Evolutionary conservation across 2,888 invertebrate genomes (phyloP), one percentile per base, ranked within the genome.

Genomic region (Frankliniella fusca): DNA sequence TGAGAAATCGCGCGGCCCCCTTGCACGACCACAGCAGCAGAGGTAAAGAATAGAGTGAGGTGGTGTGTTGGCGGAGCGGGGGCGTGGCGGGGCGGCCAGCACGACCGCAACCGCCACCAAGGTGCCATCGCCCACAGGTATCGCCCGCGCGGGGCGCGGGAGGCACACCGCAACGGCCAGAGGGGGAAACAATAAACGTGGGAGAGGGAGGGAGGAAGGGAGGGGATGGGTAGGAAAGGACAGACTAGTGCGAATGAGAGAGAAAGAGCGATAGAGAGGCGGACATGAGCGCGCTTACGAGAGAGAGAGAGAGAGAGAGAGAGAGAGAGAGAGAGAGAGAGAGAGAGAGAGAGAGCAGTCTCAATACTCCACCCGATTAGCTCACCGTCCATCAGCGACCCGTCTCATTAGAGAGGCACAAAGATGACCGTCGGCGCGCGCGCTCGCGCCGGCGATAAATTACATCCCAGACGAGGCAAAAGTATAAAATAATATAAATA

Each of bases 361-460:
- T 38, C 38, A 38, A 38, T 38, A 38, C 38, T 38, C 38, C 5
- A n/a, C n/a, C 54, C 54, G 15, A 54, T 18, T 8, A 3, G 54
- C 54, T 9, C 70, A 27, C 27, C 70, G 27, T 76, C 27, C 27
- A 76, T 76, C 70, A 76, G 27, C 10, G 11, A 10, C 7, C 38
- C 38, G 61, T 23, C 70, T 76, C 70, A 76, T 76, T 76, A 76
- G 70, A 76, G 54, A 54, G 27, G 61, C 18, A 61, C 70, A 12
- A 70, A 76, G 70, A 76, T 27, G 70, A 27, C 70, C 61, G 15
- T 38, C 38, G 38, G 61, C 15, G 2, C 54, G 9, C 65, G 65
- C 20, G 65, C 65, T n/a, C 23, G 9, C 27, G 70, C 70, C 27
- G 15, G 70, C 23, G 27, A 76, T 76, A 27, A 76, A 76, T 23